A percentile compares a stretch with the other conserved stretches of the same genome.
These are phyloP conservation scores for Acronicta leporina DNA, from an alignment of 2,888 invertebrate genomes.

Conservation along the genomic window DNA sequence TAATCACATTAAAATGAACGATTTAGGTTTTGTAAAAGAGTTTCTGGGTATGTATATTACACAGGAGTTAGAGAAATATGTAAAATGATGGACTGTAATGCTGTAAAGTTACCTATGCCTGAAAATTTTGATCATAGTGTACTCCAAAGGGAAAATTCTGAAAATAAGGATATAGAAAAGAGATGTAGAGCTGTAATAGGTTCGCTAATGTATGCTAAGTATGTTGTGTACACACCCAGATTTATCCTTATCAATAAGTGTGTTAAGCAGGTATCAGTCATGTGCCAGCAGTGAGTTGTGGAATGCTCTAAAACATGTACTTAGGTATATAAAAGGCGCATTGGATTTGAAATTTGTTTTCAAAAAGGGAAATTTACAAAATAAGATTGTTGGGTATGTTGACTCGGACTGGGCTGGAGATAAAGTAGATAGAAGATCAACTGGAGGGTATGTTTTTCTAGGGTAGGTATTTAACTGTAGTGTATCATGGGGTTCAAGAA, in stretches of 20 bases:
- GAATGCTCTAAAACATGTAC: not conserved
- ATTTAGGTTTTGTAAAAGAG: not conserved
- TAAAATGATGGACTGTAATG: not conserved
- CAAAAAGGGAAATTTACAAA: not conserved
- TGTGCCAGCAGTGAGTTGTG: constrained; percentile 2
- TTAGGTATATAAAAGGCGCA: not conserved
- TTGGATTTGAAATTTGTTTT: not conserved
- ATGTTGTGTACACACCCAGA: not conserved
- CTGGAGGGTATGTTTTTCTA: not conserved
- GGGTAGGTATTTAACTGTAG: no score
- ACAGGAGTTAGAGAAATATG: not conserved
- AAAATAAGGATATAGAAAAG: not conserved
- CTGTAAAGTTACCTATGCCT: not conserved
- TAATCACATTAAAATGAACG: not conserved
- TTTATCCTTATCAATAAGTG: not conserved
- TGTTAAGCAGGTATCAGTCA: constrained; percentile 3
- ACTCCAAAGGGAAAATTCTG: not conserved
- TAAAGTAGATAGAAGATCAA: not conserved
- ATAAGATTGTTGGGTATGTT: not conserved
- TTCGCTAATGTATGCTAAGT: not conserved
- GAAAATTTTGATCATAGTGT: not conserved
- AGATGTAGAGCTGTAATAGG: not conserved
- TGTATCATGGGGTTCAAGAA: not conserved
- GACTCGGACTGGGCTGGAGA: not conserved
- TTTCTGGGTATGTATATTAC: constrained; percentile 1